phyloP scores from a whole-genome alignment of 2,797 vertebrate species.

The Acanthurus tractus region DNA sequence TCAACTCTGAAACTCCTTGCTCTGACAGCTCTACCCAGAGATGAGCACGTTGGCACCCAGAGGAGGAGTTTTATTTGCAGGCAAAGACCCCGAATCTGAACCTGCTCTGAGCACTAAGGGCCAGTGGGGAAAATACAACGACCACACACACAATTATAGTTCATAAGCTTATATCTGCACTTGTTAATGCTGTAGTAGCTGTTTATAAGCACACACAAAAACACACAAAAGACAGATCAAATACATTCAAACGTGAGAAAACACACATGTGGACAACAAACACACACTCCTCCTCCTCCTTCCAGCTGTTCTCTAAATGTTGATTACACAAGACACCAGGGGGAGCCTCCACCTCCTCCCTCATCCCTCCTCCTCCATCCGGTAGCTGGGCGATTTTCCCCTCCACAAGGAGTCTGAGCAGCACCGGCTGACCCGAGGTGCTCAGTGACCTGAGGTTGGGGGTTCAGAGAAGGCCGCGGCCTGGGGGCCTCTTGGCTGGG shows the following conservation, averaged over 20 bases:
- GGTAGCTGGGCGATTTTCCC: conserved; percentile 53
- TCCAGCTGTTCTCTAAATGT: conserved; percentile 82
- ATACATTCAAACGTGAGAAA: conserved; percentile 50
- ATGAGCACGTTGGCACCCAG: conserved; percentile 45
- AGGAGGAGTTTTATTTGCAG: conserved; percentile 63
- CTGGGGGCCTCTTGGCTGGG: conserved; percentile 71
- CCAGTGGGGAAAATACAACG: conserved; percentile 56
- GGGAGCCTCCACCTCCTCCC: conserved; percentile 41
- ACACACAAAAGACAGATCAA: conserved; percentile 39
- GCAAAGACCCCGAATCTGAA: conserved; percentile 70
- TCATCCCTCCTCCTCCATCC: conserved; percentile 45
- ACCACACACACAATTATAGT: conserved; percentile 46
- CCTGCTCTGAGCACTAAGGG: conserved; percentile 64
- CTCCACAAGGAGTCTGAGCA: conserved; percentile 64
- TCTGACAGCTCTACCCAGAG: conserved; percentile 56
- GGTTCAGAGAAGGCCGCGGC: conserved; percentile 72
- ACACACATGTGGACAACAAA: conserved; percentile 40
- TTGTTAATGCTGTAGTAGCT: background rate
- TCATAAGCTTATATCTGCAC: conserved; percentile 13
- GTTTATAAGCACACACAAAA: background rate
- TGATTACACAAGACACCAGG: conserved; percentile 83
- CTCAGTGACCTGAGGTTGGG: conserved; percentile 72
- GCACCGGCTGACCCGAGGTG: conserved; percentile 75
- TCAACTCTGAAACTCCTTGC: conserved; percentile 20
- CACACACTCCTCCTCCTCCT: conserved; percentile 54